Evolutionary conservation across 2,113 vertebrate species (phyloP).

Genomic region (Edolisoma coerulescens): DNA sequence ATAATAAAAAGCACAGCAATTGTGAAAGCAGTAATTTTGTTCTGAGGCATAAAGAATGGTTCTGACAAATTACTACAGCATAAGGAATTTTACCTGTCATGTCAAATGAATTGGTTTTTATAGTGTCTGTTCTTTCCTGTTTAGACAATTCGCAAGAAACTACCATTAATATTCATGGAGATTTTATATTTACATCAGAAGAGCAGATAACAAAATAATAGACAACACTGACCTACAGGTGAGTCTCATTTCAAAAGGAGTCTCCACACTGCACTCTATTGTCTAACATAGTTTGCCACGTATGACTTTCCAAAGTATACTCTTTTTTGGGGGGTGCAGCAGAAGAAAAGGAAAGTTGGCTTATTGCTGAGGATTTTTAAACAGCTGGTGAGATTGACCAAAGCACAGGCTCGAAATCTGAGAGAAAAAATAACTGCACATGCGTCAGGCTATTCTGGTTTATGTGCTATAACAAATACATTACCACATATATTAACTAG

Average conservation of each 20-base stretch:
- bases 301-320: neutral
- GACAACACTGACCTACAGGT: neutral
- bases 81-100: neutral
- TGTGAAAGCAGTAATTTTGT: neutral
- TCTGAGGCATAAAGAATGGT: neutral
- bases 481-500: neutral
- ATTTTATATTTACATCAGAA: slow-evolving; percentile 6
- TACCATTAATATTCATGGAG: neutral
- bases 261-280: neutral
- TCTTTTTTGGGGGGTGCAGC: neutral
- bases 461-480: neutral
- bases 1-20: neutral
- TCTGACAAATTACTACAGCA: neutral
- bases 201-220: neutral
- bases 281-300: neutral
- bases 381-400: neutral
- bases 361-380: neutral
- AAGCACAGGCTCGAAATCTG: neutral
- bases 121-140: neutral
- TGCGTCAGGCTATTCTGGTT: neutral
- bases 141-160: neutral
- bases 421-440: neutral
- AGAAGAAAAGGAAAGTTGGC: neutral
- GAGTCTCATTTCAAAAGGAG: neutral
- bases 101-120: neutral